Evolutionary conservation across 2,113 vertebrate species (phyloP).

Genomic region (Phaethornis superciliosus): DNA sequence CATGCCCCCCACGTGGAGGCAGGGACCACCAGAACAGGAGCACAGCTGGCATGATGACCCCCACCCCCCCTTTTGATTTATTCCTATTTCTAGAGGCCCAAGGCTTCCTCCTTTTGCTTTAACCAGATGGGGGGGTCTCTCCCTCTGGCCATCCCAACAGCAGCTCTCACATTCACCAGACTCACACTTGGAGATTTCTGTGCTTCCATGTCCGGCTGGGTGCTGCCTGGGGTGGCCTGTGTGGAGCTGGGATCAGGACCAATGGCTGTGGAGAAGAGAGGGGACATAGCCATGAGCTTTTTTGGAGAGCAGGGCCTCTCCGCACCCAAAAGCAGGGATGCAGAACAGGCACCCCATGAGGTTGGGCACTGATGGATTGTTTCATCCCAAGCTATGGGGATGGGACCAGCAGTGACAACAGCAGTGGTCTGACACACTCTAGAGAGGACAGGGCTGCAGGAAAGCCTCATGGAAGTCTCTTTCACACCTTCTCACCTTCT

Average conservation of each 20-base stretch:
- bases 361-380: background rate
- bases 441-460: background rate
- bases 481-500: background rate
- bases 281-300: background rate
- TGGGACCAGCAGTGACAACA: background rate
- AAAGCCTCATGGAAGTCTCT: background rate
- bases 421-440: background rate
- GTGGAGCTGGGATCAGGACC: constrained; percentile 29
- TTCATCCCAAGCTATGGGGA: background rate
- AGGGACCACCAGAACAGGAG: background rate
- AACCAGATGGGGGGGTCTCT: background rate
- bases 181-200: constrained; percentile 76
- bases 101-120: background rate
- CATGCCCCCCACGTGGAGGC: rapidly evolving
- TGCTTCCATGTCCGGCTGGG: background rate
- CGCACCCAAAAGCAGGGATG: rapidly evolving
- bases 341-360: background rate
- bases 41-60: background rate
- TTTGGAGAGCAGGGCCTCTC: background rate
- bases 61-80: background rate
- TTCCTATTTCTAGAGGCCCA: background rate
- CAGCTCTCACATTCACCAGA: background rate
- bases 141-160: background rate
- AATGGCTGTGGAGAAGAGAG: constrained; percentile 47
- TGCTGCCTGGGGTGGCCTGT: background rate